phyloP scores from a whole-genome alignment of 2,888 invertebrate genomes.

The Phyllotreta striolata region DNA sequence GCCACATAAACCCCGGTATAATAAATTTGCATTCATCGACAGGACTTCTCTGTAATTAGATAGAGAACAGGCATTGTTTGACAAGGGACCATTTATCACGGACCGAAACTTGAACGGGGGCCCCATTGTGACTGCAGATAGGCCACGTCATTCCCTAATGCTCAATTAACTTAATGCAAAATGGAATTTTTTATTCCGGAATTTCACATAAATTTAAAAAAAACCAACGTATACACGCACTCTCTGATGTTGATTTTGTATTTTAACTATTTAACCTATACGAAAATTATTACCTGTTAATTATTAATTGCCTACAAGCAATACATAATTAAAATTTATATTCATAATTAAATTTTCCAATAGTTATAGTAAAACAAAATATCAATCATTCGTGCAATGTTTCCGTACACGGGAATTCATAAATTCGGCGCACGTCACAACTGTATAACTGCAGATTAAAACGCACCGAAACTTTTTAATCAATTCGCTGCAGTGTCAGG shows the following conservation, averaged over 20 bases:
- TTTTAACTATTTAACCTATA: too few species aligned
- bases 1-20: slow-evolving; percentile 29
- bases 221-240: too few species aligned
- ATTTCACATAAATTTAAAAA: slow-evolving; percentile 14
- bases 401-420: too few species aligned
- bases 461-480: slow-evolving; percentile 7
- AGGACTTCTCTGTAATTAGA: slow-evolving; percentile 33
- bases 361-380: too few species aligned
- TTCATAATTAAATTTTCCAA: too few species aligned
- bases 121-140: slow-evolving; percentile 30
- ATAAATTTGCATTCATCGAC: slow-evolving; percentile 34
- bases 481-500: slow-evolving; percentile 2
- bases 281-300: too few species aligned
- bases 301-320: too few species aligned
- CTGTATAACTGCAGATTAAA: slow-evolving; percentile 9
- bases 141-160: slow-evolving; percentile 30
- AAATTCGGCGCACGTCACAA: too few species aligned
- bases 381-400: too few species aligned
- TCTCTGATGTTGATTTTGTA: too few species aligned
- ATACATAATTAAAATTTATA: too few species aligned
- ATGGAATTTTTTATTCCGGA: slow-evolving; percentile 20
- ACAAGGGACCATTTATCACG: slow-evolving; percentile 31
- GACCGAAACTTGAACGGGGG: slow-evolving; percentile 6
- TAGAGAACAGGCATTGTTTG: slow-evolving; percentile 32
- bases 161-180: slow-evolving; percentile 31